Evolutionary conservation across 2,888 invertebrate genomes (phyloP).

Genomic region (Proisotoma minuta): DNA sequence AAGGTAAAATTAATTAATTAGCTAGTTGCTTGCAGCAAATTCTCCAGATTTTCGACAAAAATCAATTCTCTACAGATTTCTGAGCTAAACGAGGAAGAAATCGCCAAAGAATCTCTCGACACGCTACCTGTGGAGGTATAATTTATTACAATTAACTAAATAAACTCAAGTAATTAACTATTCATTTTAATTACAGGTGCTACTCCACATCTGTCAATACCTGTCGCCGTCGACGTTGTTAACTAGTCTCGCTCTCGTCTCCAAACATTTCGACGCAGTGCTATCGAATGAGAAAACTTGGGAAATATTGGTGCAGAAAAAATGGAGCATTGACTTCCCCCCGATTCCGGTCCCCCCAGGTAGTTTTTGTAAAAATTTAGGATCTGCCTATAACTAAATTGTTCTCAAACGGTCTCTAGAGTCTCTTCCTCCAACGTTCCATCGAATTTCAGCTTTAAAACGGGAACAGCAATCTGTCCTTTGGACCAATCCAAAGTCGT

Average conservation of each 20-base stretch:
- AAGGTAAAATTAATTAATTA: neutral
- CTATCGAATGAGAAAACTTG: constrained; percentile 41
- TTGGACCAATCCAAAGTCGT: constrained; percentile 52
- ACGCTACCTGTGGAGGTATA: constrained; percentile 40
- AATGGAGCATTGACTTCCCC: neutral
- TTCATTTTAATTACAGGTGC: constrained; percentile 29
- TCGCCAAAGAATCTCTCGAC: no score
- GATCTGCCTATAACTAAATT: neutral
- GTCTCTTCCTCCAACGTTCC: constrained; percentile 45
- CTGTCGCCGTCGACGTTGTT: constrained; percentile 39
- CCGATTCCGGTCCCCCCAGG: neutral
- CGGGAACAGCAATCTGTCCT: constrained; percentile 58
- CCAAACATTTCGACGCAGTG: constrained; percentile 38
- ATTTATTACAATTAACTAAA: neutral
- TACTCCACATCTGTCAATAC: constrained; percentile 42
- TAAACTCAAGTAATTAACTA: neutral
- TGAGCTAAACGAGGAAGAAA: no score
- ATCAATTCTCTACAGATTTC: no score
- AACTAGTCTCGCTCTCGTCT: constrained; percentile 33
- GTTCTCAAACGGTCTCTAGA: constrained; percentile 35
- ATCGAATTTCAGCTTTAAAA: constrained; percentile 55
- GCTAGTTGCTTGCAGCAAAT: constrained; percentile 18
- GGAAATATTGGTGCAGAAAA: constrained; percentile 26
- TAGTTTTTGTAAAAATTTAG: neutral
- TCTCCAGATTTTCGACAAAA: no score